Percentiles rank a stretch among this genome's conserved stretches.
phyloP scores from a whole-genome alignment of 2,888 invertebrate species.

The Diogma glabrata region DNA sequence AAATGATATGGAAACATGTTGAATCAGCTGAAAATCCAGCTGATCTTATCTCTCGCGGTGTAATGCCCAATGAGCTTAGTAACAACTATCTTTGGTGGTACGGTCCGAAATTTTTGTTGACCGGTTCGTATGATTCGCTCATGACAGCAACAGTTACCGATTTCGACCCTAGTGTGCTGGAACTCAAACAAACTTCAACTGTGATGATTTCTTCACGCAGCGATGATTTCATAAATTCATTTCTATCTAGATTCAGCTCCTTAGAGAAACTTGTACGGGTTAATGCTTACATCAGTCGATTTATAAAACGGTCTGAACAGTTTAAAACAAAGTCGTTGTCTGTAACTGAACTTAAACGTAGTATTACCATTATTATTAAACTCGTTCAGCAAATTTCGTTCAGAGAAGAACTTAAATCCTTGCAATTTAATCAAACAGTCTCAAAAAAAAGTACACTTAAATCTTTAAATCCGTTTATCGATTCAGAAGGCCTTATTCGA shows the following conservation, averaged over 20 bases:
- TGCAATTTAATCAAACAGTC: background rate
- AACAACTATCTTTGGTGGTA: background rate
- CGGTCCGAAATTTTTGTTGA: background rate
- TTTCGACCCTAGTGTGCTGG: background rate
- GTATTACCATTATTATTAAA: background rate
- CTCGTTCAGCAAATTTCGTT: background rate
- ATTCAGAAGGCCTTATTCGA: background rate
- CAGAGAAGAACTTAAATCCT: background rate
- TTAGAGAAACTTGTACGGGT: background rate
- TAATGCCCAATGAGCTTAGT: background rate
- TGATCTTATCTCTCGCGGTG: background rate
- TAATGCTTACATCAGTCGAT: background rate
- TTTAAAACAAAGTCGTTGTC: background rate
- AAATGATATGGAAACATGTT: too few relatives aligned
- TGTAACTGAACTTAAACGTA: background rate
- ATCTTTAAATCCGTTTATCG: background rate
- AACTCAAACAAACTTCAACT: background rate
- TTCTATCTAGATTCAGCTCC: background rate
- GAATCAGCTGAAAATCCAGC: too few relatives aligned
- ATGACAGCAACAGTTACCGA: background rate
- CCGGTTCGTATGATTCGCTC: background rate
- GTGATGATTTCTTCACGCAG: background rate
- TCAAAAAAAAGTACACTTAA: too few relatives aligned
- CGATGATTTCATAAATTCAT: background rate
- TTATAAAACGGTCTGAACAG: background rate